Base-by-base conservation (phyloP, 2,888 invertebrate species). In the Steinernema scapterisci region DNA sequence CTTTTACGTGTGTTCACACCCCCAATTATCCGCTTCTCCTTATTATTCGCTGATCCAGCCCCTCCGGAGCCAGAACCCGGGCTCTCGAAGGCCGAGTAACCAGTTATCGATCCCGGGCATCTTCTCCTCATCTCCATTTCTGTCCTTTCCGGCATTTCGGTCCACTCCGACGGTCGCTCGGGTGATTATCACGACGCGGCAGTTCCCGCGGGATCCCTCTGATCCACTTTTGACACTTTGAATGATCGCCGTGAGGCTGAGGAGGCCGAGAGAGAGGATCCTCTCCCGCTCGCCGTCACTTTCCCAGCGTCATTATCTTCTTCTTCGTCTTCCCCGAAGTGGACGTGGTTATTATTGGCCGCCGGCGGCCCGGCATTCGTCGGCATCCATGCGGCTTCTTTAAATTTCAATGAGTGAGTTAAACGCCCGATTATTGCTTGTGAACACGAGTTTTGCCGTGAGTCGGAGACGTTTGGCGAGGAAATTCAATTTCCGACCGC, bases 281-380 rank as follows among this genome's bases (percentile, higher is more conserved):
- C 48, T 48, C 48, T 48, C 5, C 19, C 48, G 3, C 48, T 48
- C 3, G 38, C 38, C 48, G 48, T 25, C 21, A 31, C 25, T 25
- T 38, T 27, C 6, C 63, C 16, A 31, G 63, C 38, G 63, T 63
- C 63, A 63, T 63, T 63, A 63, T 63, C 63, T 38, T 38, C 38
- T 9, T 38, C 38, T 3, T 38, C 38, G 3, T 38, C 38, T 9
- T 38, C 38, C 38, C n/a, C n/a, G n/a, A n/a, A n/a, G n/a, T n/a
- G n/a, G 38, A 38, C 38, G 38, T 38, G 38, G 63, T 63, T 63
- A 63, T 63, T 63, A 63, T 63, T 63, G 52, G 63, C 31, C 63
- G 38, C 38, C 38, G 38, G 5, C 38, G n/a, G n/a, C n/a, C n/a
- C n/a, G n/a, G 38, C 38, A 48, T 3, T n/a, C 48, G 63, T 19